Evolutionary conservation across 2,797 vertebrate genomes (phyloP).

Genomic region (Hypotaenidia okinawae): DNA sequence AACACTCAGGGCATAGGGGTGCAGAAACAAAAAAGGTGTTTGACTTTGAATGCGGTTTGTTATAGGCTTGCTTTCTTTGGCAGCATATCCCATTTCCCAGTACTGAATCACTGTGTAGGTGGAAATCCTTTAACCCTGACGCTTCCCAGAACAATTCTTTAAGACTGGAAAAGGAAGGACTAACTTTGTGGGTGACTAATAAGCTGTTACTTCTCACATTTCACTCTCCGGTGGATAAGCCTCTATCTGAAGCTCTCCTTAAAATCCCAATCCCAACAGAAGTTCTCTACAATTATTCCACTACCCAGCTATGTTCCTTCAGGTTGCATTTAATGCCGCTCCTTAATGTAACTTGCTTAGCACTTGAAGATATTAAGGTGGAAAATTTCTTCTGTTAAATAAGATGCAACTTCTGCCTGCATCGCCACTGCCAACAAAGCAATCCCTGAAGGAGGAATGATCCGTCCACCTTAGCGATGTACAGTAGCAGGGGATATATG

Average conservation of each 20-base stretch:
- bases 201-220: background rate
- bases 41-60: background rate
- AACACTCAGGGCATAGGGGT: background rate
- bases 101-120: background rate
- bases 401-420: background rate
- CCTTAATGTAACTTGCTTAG: background rate
- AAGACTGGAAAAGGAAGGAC: background rate
- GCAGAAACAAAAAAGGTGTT: background rate
- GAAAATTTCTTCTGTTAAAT: background rate
- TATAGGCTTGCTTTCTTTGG: background rate
- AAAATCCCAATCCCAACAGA: no score
- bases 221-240: background rate
- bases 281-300: no score
- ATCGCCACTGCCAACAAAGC: background rate
- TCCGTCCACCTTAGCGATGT: background rate
- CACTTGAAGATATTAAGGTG: background rate
- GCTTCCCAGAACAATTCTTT: background rate
- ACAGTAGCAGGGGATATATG: background rate
- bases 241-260: background rate
- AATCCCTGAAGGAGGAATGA: background rate
- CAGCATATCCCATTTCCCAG: background rate
- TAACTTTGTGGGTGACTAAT: background rate
- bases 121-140: background rate
- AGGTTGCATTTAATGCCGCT: background rate
- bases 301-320: background rate